Base-by-base conservation (phyloP, 2,888 invertebrate species). In the Bombylius discolor region DNA sequence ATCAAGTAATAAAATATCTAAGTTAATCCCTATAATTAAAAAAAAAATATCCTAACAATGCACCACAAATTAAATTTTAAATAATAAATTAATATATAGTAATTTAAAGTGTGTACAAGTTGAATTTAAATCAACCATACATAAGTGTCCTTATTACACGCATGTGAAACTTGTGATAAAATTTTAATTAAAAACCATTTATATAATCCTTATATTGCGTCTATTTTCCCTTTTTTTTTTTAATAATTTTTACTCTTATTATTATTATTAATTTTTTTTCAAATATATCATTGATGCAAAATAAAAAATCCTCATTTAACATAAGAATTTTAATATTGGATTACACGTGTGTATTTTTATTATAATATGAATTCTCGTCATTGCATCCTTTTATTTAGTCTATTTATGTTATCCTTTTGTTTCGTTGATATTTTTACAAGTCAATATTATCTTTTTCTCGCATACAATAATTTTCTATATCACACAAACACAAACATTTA, bases 141-240 rank as follows among this genome's bases (percentile, higher is more conserved):
- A 23, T 60, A 62, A 60, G 58, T 57, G 54, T 54, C 51, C 56
- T 56, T 42, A 42, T 11, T 11, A 11, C 56, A 45, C 51, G 12
- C 47, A 59, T 59, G 57, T 56, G 57, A 56, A 59, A 55, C 5
- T 11, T 49, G 59, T 59, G 59, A 59, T 59, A 59, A 59, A 59
- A 59, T 59, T 59, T 59, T 59, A 59, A 59, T 59, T 59, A 59
- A 59, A 59, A 59, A 54, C 55, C 55, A 55, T 50, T 50, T 50
- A 50, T 42, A 1, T 11, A 42, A 42, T 42, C 39, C 39, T 11
- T 42, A 1, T 42, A 8, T 11, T 42, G 12, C 12, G 5, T 11
- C 11, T 11, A 42, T 11, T 42, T 42, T 42, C 39, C 12, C 12
- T 42, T 11, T 23, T 23, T 23, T 23, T 23, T 23, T 23, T 2